A percentile compares a stretch with the other conserved stretches of the same genome.
Conservation (phyloP, 2,113 vertebrate genomes). For the Rhipidura dahli region DNA sequence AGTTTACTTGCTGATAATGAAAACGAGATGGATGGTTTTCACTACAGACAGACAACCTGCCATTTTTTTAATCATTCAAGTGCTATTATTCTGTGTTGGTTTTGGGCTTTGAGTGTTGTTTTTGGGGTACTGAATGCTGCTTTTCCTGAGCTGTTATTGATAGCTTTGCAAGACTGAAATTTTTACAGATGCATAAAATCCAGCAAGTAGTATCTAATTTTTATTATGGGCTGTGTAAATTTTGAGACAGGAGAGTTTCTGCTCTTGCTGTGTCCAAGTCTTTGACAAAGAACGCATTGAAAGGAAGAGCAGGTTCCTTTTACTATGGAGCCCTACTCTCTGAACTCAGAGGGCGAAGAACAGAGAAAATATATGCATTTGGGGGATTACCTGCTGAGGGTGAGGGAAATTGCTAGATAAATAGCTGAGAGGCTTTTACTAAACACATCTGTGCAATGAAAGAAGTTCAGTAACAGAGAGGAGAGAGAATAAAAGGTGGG, state of each 20-base stretch:
- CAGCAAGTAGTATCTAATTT: background rate
- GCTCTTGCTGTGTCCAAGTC: background rate
- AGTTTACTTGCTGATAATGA: background rate
- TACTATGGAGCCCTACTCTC: background rate
- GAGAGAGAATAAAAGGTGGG: background rate
- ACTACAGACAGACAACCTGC: background rate
- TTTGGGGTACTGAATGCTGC: background rate
- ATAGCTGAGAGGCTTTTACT: background rate
- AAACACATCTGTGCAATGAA: background rate
- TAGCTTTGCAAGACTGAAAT: background rate
- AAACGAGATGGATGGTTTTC: background rate
- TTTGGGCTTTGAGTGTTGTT: background rate
- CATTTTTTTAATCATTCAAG: background rate
- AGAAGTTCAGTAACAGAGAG: background rate
- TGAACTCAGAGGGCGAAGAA: background rate
- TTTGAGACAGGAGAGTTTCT: background rate
- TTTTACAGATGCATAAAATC: background rate
- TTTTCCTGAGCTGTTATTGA: background rate
- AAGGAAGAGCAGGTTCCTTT: background rate
- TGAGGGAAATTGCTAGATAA: background rate
- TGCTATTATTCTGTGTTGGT: background rate
- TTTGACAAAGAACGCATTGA: rapidly evolving
- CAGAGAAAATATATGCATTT: background rate
- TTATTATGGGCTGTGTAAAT: background rate
- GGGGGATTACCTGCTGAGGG: background rate